Evolutionary conservation across 2,113 vertebrate genomes (phyloP).

Genomic region (Alectura lathami): DNA sequence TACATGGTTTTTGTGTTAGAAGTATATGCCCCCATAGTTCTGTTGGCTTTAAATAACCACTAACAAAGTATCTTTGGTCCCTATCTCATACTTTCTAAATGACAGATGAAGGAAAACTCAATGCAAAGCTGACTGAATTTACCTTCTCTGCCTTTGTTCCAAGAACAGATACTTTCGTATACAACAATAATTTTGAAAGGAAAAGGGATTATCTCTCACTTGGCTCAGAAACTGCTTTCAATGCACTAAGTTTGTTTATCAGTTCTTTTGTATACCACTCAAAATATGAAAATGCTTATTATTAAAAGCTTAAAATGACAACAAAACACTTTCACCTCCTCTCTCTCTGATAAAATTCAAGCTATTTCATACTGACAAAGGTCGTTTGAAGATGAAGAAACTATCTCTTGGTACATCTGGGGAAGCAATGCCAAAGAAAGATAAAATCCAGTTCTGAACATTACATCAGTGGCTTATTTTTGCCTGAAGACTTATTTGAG

Average conservation of each 20-base stretch:
- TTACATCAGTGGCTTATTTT: not conserved
- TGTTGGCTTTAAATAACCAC: not conserved
- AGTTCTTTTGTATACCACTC: not conserved
- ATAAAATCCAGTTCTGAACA: not conserved
- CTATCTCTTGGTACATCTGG: not conserved
- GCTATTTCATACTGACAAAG: not conserved
- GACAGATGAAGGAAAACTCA: not conserved
- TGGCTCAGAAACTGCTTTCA: not conserved
- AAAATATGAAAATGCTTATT: not conserved
- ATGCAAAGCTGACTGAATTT: not conserved
- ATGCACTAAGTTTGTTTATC: not conserved
- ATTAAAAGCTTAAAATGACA: not conserved
- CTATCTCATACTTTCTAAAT: not conserved
- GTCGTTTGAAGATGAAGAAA: not conserved
- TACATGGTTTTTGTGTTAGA: not conserved
- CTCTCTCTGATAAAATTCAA: not conserved
- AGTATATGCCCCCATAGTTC: not conserved
- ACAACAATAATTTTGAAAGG: not conserved
- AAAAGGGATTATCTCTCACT: not conserved
- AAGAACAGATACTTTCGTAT: not conserved
- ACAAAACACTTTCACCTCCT: not conserved
- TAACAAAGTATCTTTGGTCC: not conserved
- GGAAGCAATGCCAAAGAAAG: not conserved
- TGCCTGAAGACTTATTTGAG: not conserved
- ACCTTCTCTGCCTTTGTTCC: not conserved